phyloP scores from a whole-genome alignment of 2,113 vertebrate genomes.

The Nesogale talazaci region DNA sequence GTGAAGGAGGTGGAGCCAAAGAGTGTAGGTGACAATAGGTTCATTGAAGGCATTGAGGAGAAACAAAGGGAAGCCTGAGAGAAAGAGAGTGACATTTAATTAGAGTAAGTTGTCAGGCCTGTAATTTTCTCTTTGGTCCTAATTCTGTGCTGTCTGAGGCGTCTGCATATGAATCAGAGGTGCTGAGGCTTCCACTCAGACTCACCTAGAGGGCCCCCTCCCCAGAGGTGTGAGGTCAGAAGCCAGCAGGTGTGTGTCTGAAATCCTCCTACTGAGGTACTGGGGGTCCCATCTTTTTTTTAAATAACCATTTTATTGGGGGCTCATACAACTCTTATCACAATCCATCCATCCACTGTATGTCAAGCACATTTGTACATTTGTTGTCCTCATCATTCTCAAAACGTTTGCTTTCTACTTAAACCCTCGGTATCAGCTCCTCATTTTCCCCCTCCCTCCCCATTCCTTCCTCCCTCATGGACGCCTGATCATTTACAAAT shows the following conservation, averaged over 20 bases:
- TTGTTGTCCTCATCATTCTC: too few species aligned
- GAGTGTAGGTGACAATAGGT: conserved; percentile 1
- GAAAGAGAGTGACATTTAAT: conserved; percentile 56
- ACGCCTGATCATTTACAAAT: too few species aligned
- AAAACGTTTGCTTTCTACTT: too few species aligned
- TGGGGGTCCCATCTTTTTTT: background rate
- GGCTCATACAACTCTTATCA: too few species aligned
- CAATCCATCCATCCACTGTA: too few species aligned
- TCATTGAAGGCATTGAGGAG: background rate
- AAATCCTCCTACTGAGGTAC: background rate
- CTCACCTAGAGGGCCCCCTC: background rate
- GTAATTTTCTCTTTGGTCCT: conserved; percentile 47
- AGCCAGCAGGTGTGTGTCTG: background rate
- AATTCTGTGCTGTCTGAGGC: background rate
- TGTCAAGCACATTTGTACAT: too few species aligned
- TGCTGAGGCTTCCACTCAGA: background rate
- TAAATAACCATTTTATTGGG: too few species aligned
- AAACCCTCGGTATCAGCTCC: too few species aligned
- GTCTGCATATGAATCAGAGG: conserved; percentile 51
- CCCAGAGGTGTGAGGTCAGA: background rate
- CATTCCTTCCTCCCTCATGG: too few species aligned
- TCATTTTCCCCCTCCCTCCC: too few species aligned
- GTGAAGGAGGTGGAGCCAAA: background rate
- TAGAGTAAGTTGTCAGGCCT: conserved; percentile 34
- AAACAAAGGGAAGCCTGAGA: background rate